Base-by-base conservation (phyloP, 2,888 invertebrate genomes). In the Drosophila ezoana region DNA sequence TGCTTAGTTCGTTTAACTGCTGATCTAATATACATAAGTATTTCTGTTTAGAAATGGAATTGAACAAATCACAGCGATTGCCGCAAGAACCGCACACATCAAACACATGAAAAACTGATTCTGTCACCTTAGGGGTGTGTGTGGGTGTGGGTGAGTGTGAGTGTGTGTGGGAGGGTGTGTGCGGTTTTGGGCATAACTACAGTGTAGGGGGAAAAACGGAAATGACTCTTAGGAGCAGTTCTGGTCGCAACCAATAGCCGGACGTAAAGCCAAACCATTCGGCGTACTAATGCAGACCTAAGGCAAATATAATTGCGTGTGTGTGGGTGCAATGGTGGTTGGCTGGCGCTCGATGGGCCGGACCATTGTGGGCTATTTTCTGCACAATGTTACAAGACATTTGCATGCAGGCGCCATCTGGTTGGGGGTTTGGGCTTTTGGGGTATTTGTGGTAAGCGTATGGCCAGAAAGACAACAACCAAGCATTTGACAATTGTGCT, bases 381-480 rank as follows among this genome's bases (percentile, higher is more conserved):
- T 63, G 79, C 38, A 76, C 81, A 77, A 69, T 79, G 81, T 75
- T 83, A 76, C 74, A 80, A 80, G 88, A 88, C 87, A 85, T 85
- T 85, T 85, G 85, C 85, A 85, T 85, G 84, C 81, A 77, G 79
- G 86, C 87, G 87, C 76, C 89, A 87, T 76, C 83, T 86, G 87
- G 72, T 58, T 47, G 51, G 59, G 56, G 62, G 40, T 71, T 64
- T 62, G 51, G 68, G 83, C 16, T 52, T 37, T 54, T 54, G 9
- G 53, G 54, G 54, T 44, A 87, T 87, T 84, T 83, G 82, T 56
- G 87, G 82, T 72, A 63, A 71, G 65, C 87, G 75, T 81, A 77
- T 73, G 84, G 76, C 64, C 57, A 73, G 63, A 72, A 73, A 81
- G 61, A 77, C 84, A 83, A 78, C 70, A 68, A 63, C 63, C 64